Evolutionary conservation across 2,888 invertebrate genomes (phyloP), one percentile per base, ranked within the genome.

Genomic region (Parapristionchus giblindavisi): DNA sequence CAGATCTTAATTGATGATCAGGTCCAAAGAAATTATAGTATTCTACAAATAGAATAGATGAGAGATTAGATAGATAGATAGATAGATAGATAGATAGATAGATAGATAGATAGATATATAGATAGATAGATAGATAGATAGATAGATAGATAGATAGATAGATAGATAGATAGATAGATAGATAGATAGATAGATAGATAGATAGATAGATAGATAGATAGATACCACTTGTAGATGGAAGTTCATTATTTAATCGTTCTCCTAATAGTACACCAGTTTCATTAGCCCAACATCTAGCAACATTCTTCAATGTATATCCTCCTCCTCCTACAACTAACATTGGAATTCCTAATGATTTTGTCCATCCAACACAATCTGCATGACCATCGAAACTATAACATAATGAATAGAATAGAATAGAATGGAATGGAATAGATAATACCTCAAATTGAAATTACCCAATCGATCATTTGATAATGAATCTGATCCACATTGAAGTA

Each of bases 241-340:
- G 91, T 87, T 98, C 97, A 88, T 96, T 95, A 66, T 93, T 93
- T 76, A 99, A 95, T 77, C 92, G 92, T 86, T 96, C 95, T 86
- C 96, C 96, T 0, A 97, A 92, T 1, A 98, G 90, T 0, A 99
- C 90, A 0, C 97, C 94, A 0, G 99, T 99, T 90, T 99, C 99
- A 86, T 96, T 96, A 0, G 98, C 96, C 99, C 99, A 99, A 89
- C 97, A 98, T 4, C 99, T 91, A 0, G 98, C 96, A 0, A 99
- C 99, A 89, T 99, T 99, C 38, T 96, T 91, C 34, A 97, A 90
- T 0, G 97, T 99, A 89, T 98, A 99, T 91, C 92, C 92, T 8
- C 92, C 92, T 0, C 93, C 93, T 17, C 93, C 96, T 0, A 97
- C 92, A 0, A 96, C 94, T 56, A 96, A 90, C 6, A 96, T 92